Base-by-base conservation (phyloP, 2,113 vertebrate species). In the Cacatua alba region DNA sequence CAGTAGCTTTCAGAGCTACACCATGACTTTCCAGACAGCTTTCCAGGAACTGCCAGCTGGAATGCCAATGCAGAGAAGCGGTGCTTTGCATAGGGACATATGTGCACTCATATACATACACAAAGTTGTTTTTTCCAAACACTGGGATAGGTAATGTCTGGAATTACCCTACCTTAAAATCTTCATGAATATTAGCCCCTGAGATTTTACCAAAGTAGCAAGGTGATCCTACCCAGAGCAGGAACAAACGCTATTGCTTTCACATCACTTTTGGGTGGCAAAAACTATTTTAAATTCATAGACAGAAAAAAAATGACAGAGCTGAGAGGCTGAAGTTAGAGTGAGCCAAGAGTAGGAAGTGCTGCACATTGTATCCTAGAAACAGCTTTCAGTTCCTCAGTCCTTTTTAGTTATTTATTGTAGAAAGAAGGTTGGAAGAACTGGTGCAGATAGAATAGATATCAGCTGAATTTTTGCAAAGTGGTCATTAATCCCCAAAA, bases 361-460 rank as follows among this genome's bases (percentile, higher is more conserved):
- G 81, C 86, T 89, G 94, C 60, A 91, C 78, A 85, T 72, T 89
- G 97, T 97, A 97, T 95, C 96, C 96, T 97, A 96, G 97, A 96
- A 94, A 97, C 97, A 94, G 94, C 81, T 79, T 76, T 88, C 60
- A 39, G 78, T 79, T 88, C 81, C 65, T 87, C 6, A 0, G 68
- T 86, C 69, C 88, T 86, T 95, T 94, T 85, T 64, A 81, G 87
- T 64, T 93, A 86, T 83, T 96, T 95, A 65, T 63, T 91, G 84
- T 74, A 74, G 60, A 94, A 82, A 52, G 88, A 86, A 88, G 62
- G 53, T 71, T 92, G 85, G 84, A 92, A 95, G 78, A 91, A 91
- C 78, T 60, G 78, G 46, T 82, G 84, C 81, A 92, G 88, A 82
- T 76, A 65, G 91, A 95, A 82, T 59, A 93, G 87, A 20, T 60